Evolutionary conservation across 2,888 invertebrate genomes (phyloP).

Genomic region (Herminia tarsipennalis): DNA sequence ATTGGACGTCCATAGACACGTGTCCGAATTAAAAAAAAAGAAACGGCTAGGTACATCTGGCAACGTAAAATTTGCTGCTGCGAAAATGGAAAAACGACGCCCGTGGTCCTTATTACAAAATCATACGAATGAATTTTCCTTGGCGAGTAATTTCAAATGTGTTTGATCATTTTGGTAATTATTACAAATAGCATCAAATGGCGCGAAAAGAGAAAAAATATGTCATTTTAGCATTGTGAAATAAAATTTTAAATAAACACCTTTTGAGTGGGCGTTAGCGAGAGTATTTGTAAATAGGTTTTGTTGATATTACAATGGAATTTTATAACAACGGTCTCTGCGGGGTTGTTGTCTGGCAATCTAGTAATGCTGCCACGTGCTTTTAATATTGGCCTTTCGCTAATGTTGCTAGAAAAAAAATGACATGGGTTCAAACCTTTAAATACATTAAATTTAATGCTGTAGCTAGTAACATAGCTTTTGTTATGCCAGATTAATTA

Average conservation of each 20-base stretch:
- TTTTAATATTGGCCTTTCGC: conserved; percentile 39
- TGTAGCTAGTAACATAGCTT: no score
- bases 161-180: conserved; percentile 49
- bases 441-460: conserved; percentile 1
- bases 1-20: conserved; percentile 77
- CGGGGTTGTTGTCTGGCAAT: conserved; percentile 46
- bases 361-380: conserved; percentile 55
- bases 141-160: conserved; percentile 31
- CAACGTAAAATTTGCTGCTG: conserved; percentile 14
- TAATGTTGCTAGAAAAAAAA: conserved; percentile 13
- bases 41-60: conserved; percentile 47
- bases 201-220: conserved; percentile 79
- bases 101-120: conserved; percentile 27
- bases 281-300: conserved; percentile 83
- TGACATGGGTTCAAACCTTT: no score
- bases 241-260: conserved; percentile 84
- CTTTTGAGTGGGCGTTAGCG: conserved; percentile 84
- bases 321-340: conserved; percentile 54
- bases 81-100: conserved; percentile 21
- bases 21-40: conserved; percentile 64
- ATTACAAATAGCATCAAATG: conserved; percentile 81
- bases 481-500: no score
- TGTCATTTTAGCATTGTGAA: conserved; percentile 74
- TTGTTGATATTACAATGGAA: conserved; percentile 72
- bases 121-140: conserved; percentile 48